Percentiles rank a stretch among this genome's conserved stretches.
Evolutionary conservation across 2,113 vertebrate species (phyloP).

Genomic region (Otocyon megalotis): DNA sequence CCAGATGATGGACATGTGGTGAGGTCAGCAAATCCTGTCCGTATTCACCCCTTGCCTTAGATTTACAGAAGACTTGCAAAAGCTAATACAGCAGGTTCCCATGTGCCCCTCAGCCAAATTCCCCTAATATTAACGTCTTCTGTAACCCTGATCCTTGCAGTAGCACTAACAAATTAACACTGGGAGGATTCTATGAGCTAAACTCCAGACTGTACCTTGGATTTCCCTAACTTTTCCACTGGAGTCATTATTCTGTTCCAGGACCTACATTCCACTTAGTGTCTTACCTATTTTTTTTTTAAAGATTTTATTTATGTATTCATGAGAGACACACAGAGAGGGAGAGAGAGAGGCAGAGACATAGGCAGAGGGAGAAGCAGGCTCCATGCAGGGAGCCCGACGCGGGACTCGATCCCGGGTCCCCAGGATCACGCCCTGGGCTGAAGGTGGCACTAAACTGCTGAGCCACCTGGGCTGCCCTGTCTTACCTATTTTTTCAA

Average conservation of each 20-base stretch:
- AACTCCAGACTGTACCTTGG: background rate
- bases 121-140: background rate
- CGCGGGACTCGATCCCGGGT: no score
- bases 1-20: background rate
- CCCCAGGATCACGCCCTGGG: no score
- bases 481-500: background rate
- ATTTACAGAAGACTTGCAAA: slow-evolving; percentile 4
- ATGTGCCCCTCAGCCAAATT: background rate
- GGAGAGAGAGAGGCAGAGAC: no score
- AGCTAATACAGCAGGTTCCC: background rate
- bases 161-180: background rate
- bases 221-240: background rate
- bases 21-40: background rate
- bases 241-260: background rate
- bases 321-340: no score
- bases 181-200: background rate
- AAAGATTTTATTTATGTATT: no score
- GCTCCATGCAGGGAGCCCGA: no score
- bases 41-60: background rate
- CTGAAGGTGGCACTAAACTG: no score
- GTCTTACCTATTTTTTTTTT: background rate
- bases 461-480: no score
- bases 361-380: no score
- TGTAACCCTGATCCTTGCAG: background rate
- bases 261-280: background rate